Base-by-base conservation (phyloP, 92 coral and sea anemone species). In the Actinernus sp. region DNA sequence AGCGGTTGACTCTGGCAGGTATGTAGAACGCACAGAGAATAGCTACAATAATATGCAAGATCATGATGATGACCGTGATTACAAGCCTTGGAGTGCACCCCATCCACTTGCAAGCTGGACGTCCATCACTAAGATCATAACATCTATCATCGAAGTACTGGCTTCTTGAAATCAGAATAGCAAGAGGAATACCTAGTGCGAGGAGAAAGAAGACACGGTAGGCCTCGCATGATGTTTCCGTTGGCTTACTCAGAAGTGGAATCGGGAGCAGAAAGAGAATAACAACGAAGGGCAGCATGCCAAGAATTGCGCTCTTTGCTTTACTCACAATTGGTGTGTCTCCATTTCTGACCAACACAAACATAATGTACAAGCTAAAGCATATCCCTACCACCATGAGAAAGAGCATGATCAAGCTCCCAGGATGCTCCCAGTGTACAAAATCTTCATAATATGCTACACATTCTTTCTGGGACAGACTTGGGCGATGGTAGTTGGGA, bases 401-500 rank as follows among this genome's bases (percentile, higher is more conserved):
- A 60, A 95, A 95, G 54, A 95, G 60, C 88, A 95, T 84, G 12
- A 95, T 55, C 0, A 91, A 75, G 36, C 94, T 85, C 21, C 93
- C 93, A 22, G 97, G 94, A 45, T 95, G 92, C 27, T 76, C 83
- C 97, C 97, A 95, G 54, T 80, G 86, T 17, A 85, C 96, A 58
- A 87, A 95, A 65, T 95, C 99, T 54, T 91, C 90, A 34, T 56
- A 91, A 18, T 57, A 88, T 12, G 73, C 73, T 13, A 81, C 76
- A 58, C 99, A 95, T 13, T 55, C 60, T 26, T 70, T 75, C 71
- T 91, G 91, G 46, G 61, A 71, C 53, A 52, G 39, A 31, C 76
- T 91, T 1, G 97, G 89, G 22, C 88, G 72, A 43, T 83, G 75
- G 20, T 74, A 77, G n/a, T 58, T 47, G 26, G 87, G 88, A 53